Base-by-base conservation (phyloP, 2,113 vertebrate species). In the Telmatochromis sp. region DNA sequence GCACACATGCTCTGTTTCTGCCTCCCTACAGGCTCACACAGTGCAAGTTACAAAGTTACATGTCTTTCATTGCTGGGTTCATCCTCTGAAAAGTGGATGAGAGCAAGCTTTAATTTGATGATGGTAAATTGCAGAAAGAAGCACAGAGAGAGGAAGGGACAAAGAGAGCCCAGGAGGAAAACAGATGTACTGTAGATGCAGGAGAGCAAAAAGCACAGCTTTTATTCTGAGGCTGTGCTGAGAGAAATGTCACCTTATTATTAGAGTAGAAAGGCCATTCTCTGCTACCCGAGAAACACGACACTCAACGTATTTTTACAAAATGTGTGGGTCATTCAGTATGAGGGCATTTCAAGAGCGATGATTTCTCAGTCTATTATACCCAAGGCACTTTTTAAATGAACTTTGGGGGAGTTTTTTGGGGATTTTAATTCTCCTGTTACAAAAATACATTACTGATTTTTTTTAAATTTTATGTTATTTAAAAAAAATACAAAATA, bases 241-340 rank as follows among this genome's bases (percentile, higher is more conserved):
- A 87, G 89, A 58, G 83, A 94, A 95, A 91, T 95, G 94, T 87
- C 92, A 92, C 87, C 90, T 94, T 92, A 92, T 92, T 93, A 92
- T 92, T 86, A 85, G 89, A 89, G 80, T 83, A 92, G 87, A 93
- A 90, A 92, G 82, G 82, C 82, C 54, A 58, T 58, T 84, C 73
- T 83, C 57, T 63, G 68, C 80, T 31, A 70, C 84, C 83, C 3
- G 19, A 85, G 89, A 70, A 82, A 88, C 82, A 86, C 85, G 85
- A 91, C 57, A 87, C 51, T 49, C 40, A 21, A 54, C 7, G n/a
- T 53, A 85, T 87, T 89, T 87, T 65, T 79, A 83, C 75, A 75
- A 87, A 87, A 92, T 57, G 89, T 85, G 75, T 57, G 40, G 89
- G 65, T 75, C 86, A 88, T 75, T 85, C 37, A 51, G 81, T 11